Conservation (phyloP, 2,797 vertebrate genomes). For the Psittacula echo region DNA sequence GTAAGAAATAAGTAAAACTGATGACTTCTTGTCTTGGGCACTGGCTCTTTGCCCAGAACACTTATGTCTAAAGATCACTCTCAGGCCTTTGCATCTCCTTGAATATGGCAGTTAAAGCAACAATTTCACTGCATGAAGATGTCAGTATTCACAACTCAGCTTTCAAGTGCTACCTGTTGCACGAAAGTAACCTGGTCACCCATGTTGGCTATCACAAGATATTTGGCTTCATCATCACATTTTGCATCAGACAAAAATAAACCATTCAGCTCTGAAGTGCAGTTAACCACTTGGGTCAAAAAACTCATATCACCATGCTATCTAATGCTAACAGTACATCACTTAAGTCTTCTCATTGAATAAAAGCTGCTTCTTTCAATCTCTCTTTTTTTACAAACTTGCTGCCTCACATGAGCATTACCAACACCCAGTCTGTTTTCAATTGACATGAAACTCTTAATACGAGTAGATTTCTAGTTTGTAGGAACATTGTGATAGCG, state of each 20-base stretch:
- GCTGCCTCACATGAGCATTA: background rate
- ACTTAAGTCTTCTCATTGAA: background rate
- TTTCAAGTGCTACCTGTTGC: background rate
- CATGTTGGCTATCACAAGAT: background rate
- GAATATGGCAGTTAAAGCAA: background rate
- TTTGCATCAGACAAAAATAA: background rate
- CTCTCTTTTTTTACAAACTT: background rate
- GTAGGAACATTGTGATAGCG: background rate
- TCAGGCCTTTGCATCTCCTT: background rate
- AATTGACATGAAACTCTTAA: background rate
- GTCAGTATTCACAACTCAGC: background rate
- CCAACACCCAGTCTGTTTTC: background rate
- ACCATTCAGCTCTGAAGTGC: background rate
- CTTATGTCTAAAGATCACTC: background rate
- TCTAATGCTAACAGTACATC: background rate
- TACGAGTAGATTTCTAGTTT: background rate
- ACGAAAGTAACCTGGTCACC: background rate
- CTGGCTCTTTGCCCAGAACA: background rate
- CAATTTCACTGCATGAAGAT: fast-evolving
- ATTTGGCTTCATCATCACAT: background rate
- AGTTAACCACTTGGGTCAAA: background rate
- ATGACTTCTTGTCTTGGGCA: fast-evolving
- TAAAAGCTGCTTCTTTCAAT: background rate
- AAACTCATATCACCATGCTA: background rate
- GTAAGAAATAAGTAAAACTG: background rate